These are phyloP conservation scores for Pristionchus entomophagus DNA, from an alignment of 2,888 invertebrate species.

Conservation along the genomic window DNA sequence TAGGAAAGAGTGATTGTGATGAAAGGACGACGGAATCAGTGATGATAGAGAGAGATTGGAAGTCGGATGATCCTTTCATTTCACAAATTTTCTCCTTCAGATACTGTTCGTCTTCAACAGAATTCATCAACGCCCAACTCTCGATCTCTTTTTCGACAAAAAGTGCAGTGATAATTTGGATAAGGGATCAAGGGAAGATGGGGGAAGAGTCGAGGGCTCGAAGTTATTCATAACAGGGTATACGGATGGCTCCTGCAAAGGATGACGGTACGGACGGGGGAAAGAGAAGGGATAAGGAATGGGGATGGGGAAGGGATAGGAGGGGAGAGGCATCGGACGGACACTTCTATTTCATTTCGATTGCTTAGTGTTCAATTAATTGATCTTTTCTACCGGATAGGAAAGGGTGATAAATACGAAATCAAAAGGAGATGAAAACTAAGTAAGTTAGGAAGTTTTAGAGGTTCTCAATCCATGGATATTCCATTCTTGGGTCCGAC, in stretches of 20 bases:
- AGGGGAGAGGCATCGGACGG: neutral
- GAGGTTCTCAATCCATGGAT: conserved; percentile 5
- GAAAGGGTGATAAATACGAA: neutral
- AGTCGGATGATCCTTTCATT: too few species aligned
- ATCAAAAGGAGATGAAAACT: neutral
- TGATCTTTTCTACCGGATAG: too few species aligned
- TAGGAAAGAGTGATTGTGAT: neutral
- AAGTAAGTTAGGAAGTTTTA: neutral
- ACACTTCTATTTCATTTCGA: neutral
- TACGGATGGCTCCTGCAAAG: conserved; percentile 13
- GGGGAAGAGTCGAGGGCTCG: neutral
- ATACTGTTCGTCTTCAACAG: neutral
- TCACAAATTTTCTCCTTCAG: too few species aligned
- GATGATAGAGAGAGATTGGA: neutral
- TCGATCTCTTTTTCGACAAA: too few species aligned
- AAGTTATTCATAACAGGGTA: neutral
- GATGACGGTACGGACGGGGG: neutral
- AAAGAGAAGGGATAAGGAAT: too few species aligned
- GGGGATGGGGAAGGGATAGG: neutral
- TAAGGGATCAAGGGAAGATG: neutral
- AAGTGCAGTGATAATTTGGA: neutral
- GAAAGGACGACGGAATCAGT: conserved; percentile 6
- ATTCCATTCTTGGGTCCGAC: neutral
- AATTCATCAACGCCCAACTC: too few species aligned
- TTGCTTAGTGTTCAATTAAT: neutral